These are phyloP conservation scores for Molothrus ater DNA, from an alignment of 2,797 vertebrate genomes.

Conservation along the genomic window DNA sequence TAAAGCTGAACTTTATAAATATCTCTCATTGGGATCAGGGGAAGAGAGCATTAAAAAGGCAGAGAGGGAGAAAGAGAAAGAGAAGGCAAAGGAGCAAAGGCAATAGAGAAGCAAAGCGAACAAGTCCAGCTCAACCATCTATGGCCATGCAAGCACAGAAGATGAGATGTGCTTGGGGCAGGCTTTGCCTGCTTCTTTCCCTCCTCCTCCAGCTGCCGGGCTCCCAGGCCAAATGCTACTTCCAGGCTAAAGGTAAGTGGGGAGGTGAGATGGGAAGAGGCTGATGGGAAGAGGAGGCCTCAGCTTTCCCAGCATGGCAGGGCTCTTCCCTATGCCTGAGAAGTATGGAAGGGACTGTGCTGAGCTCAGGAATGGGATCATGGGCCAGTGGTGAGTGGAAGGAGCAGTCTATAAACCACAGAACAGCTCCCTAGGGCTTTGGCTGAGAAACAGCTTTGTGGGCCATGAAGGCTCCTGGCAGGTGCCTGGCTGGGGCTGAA, in stretches of 20 bases:
- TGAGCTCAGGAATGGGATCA: neutral
- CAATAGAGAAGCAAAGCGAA: slow-evolving; percentile 17
- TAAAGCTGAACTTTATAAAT: slow-evolving; percentile 80
- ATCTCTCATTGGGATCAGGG: slow-evolving; percentile 72
- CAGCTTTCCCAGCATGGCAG: fast-evolving
- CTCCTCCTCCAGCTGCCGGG: slow-evolving; percentile 65
- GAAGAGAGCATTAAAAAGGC: slow-evolving; percentile 66
- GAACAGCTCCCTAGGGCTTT: slow-evolving; percentile 33
- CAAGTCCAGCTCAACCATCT: neutral
- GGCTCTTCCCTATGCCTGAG: neutral
- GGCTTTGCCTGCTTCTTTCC: slow-evolving; percentile 55
- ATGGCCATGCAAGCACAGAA: slow-evolving; percentile 48
- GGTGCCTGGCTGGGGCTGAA: fast-evolving
- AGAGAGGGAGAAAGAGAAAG: slow-evolving; percentile 77
- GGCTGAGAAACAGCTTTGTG: slow-evolving; percentile 23
- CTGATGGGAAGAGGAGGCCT: neutral
- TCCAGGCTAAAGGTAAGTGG: slow-evolving; percentile 75
- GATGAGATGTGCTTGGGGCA: slow-evolving; percentile 22
- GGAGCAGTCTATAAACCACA: neutral
- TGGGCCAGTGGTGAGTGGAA: neutral
- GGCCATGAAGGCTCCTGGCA: neutral
- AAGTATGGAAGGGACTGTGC: neutral
- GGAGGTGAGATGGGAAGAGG: neutral
- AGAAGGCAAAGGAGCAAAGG: slow-evolving; percentile 75
- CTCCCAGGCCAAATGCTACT: slow-evolving; percentile 76